phyloP scores from a whole-genome alignment of 2,797 vertebrate genomes.

The Myiotriccus ornatus region DNA sequence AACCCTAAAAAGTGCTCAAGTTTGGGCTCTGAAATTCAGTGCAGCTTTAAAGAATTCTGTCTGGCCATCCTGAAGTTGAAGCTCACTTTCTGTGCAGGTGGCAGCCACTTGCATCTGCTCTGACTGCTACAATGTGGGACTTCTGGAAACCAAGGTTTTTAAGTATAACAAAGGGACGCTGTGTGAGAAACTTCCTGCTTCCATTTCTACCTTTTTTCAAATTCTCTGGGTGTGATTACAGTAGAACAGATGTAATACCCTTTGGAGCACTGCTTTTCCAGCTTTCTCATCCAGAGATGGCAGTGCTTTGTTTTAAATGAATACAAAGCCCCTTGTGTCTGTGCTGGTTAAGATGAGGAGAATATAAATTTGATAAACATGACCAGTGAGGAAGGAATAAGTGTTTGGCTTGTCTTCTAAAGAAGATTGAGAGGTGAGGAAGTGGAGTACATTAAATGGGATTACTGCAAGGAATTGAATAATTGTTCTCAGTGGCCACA shows the following conservation, averaged over 20 bases:
- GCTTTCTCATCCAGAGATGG: neutral
- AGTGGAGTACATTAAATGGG: neutral
- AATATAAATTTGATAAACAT: neutral
- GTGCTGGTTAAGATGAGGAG: neutral
- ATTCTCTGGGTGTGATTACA: neutral
- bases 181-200: neutral
- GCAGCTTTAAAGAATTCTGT: neutral
- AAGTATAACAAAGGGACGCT: neutral
- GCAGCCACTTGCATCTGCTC: conserved; percentile 12
- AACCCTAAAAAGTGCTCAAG: neutral
- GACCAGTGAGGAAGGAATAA: neutral
- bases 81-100: neutral
- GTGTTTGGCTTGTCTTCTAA: neutral
- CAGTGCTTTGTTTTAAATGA: neutral
- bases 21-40: neutral
- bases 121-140: neutral
- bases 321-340: neutral
- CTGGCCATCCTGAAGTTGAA: neutral
- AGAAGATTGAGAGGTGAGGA: neutral
- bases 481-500: neutral
- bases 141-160: neutral
- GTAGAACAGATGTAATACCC: neutral
- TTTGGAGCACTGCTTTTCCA: neutral
- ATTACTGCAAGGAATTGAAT: neutral
- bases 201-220: neutral